Evolutionary conservation across 2,113 vertebrate genomes (phyloP).

Genomic region (Oreochromis niloticus): DNA sequence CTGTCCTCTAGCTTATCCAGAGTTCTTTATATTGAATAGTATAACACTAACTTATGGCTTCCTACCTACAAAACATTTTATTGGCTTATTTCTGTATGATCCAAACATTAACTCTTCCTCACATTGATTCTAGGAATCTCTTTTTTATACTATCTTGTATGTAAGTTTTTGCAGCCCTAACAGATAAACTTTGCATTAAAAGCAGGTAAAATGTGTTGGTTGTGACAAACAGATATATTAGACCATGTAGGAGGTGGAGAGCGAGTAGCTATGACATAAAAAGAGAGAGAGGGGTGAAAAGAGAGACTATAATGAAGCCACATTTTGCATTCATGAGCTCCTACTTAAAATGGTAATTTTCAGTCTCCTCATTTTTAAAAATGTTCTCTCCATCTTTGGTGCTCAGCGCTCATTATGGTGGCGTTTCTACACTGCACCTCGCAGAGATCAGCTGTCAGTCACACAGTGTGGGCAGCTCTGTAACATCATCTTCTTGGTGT

Average conservation of each 20-base stretch:
- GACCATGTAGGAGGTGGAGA: neutral
- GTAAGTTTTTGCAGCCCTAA: neutral
- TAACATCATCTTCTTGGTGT: neutral
- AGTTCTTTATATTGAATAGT: neutral
- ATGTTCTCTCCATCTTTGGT: constrained; percentile 7
- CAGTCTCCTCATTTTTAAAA: constrained; percentile 16
- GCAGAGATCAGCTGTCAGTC: constrained; percentile 36
- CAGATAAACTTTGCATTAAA: neutral
- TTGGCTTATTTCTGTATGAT: neutral
- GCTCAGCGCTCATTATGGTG: constrained; percentile 27
- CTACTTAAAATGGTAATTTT: constrained; percentile 28
- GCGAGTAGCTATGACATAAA: neutral
- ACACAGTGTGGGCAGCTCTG: constrained; percentile 2
- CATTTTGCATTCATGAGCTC: constrained; percentile 28
- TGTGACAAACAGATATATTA: constrained; percentile 4
- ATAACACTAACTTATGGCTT: neutral
- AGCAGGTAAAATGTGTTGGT: neutral
- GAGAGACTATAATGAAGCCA: neutral
- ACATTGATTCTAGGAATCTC: neutral
- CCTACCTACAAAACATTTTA: neutral
- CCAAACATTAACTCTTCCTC: neutral
- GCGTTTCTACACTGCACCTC: neutral
- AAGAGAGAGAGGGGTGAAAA: neutral
- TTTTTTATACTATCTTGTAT: neutral
- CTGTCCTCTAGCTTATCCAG: neutral